phyloP scores from a whole-genome alignment of 2,888 invertebrate genomes.

The Euzophera pinguis region DNA sequence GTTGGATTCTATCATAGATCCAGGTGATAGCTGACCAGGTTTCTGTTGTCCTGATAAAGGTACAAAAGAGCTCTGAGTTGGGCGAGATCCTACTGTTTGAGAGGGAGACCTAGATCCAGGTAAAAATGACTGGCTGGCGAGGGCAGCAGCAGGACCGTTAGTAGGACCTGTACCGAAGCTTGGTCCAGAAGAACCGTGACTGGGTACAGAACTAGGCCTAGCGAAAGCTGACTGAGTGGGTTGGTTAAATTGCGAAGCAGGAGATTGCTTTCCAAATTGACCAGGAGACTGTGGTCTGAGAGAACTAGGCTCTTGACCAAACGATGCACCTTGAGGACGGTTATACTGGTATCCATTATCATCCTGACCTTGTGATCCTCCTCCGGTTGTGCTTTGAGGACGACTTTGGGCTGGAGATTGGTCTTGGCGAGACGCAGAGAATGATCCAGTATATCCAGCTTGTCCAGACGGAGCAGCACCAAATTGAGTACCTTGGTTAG shows the following conservation, averaged over 20 bases:
- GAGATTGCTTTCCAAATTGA: neutral
- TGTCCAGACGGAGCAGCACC: conserved; percentile 14
- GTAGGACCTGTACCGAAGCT: conserved; percentile 15
- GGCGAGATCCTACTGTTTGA: neutral
- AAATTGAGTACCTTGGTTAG: neutral
- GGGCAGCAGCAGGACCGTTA: conserved; percentile 19
- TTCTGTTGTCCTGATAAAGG: conserved; percentile 16
- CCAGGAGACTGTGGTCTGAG: neutral
- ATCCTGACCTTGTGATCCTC: conserved; percentile 21
- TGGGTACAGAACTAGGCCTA: conserved; percentile 14
- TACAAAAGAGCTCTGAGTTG: conserved; percentile 17
- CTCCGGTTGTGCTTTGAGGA: conserved; percentile 9
- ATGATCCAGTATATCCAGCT: conserved; percentile 14
- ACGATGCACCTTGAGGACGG: conserved; percentile 19
- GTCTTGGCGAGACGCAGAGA: conserved; percentile 7
- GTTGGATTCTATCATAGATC: conserved; percentile 28
- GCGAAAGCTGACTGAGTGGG: conserved; percentile 11
- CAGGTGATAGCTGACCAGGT: conserved; percentile 18
- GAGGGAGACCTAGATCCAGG: neutral
- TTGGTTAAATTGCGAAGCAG: neutral
- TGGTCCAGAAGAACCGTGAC: conserved; percentile 23
- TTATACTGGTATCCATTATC: conserved; percentile 32
- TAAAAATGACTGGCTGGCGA: conserved; percentile 13
- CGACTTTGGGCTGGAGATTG: conserved; percentile 9
- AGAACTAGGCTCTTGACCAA: conserved; percentile 12